These are phyloP conservation scores for Caenorhabditis uteleia DNA, from an alignment of 2,888 invertebrate species.

Conservation along the genomic window DNA sequence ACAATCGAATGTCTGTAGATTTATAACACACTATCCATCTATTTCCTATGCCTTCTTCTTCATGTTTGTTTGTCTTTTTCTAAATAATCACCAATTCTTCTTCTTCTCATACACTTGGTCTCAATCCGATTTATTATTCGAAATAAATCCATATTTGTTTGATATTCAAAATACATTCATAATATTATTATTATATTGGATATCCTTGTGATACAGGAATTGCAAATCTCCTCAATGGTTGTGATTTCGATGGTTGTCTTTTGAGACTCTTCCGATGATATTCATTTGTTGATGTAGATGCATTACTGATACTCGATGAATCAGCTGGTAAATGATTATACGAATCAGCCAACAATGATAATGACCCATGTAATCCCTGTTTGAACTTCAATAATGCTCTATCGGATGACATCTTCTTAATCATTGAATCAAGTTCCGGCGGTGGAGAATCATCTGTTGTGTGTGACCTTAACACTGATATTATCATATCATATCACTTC, in stretches of 20 bases:
- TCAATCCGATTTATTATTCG: too few species aligned
- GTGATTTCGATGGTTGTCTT: slow-evolving; percentile 18
- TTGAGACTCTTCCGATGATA: not conserved
- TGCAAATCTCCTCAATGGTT: slow-evolving; percentile 29
- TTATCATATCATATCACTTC: not conserved
- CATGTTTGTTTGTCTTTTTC: slow-evolving; percentile 5
- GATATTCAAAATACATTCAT: too few species aligned
- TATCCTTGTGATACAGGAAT: slow-evolving; percentile 30
- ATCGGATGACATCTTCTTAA: slow-evolving; percentile 12
- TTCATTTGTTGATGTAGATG: not conserved
- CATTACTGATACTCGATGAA: too few species aligned
- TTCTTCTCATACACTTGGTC: too few species aligned
- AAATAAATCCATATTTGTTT: too few species aligned
- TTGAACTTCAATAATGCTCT: slow-evolving; percentile 27
- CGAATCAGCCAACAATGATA: slow-evolving; percentile 17
- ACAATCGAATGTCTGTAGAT: too few species aligned
- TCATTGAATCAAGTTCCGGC: slow-evolving; percentile 34
- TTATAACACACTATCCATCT: too few species aligned
- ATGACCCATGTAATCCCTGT: slow-evolving; percentile 19
- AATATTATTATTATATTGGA: slow-evolving; percentile 1
- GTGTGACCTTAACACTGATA: slow-evolving; percentile 9
- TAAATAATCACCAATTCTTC: too few species aligned
- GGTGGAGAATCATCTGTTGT: slow-evolving; percentile 23
- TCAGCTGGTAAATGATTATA: slow-evolving; percentile 18
- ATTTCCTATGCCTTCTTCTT: slow-evolving; percentile 1